These are phyloP conservation scores for Malurus melanocephalus DNA, from an alignment of 2,113 vertebrate genomes.

Conservation along the genomic window DNA sequence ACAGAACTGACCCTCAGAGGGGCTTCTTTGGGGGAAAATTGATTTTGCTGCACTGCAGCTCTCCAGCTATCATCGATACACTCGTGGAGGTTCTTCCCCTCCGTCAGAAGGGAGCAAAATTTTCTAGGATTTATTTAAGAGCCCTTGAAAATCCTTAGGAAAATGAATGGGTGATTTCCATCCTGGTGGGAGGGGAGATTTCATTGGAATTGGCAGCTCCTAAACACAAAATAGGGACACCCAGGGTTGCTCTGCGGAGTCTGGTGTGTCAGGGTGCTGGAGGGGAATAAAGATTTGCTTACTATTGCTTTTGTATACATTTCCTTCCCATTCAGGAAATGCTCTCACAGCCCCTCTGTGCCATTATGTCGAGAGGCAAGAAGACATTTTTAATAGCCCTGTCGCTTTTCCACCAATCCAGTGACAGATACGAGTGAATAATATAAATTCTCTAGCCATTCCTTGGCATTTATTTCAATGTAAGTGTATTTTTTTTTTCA, in stretches of 20 bases:
- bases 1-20: background rate
- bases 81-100: background rate
- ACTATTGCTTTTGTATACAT: background rate
- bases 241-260: background rate
- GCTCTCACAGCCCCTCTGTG: conserved; percentile 38
- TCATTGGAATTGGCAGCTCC: background rate
- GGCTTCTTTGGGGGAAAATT: background rate
- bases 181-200: background rate
- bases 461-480: conserved; percentile 82
- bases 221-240: background rate
- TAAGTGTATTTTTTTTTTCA: conserved; percentile 79
- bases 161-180: background rate
- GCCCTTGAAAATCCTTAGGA: conserved; percentile 27
- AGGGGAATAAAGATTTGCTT: conserved; percentile 17
- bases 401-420: conserved; percentile 70
- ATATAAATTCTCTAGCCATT: conserved; percentile 80
- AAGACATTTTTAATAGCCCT: conserved; percentile 73
- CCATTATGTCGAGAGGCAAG: conserved; percentile 57
- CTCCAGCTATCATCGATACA: background rate
- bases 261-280: background rate
- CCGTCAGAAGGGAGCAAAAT: background rate
- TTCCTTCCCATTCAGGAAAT: background rate
- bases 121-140: conserved; percentile 4
- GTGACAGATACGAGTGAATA: conserved; percentile 73
- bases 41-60: background rate